Base-by-base conservation (phyloP, 1,140 invertebrate genomes). In the Heliconius congener region DNA sequence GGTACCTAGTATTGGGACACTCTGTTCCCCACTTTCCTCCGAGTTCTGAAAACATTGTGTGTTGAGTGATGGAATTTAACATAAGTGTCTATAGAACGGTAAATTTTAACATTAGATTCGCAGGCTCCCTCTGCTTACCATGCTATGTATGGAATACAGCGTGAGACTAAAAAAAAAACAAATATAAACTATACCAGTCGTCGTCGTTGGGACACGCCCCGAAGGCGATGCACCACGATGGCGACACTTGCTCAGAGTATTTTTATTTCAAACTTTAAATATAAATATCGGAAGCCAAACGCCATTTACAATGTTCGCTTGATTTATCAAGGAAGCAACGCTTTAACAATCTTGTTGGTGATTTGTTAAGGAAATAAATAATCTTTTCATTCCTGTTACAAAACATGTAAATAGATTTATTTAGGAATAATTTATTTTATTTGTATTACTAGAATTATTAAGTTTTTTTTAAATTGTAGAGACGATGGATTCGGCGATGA, bases 241-340 rank as follows among this genome's bases (percentile, higher is more conserved):
- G 60, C 23, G 60, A 66, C 60, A 66, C 23, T 66, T 30, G 23
- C 11, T 27, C 23, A 13, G 60, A 27, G 60, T 27, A 66, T 66
- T 66, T 60, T 30, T 66, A 23, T 27, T 66, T 27, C 0, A 16
- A 27, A 66, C 3, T 66, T 30, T 27, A 66, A 30, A 66, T 66
- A 66, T 66, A 66, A 30, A 30, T 70, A 71, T 76, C 57, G 74
- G 74, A 76, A 76, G 74, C 37, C 57, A 71, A 76, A 76, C 66
- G 74, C 74, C 57, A 71, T 76, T 76, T 76, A 76, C 23, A 76
- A 76, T 70, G 39, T 23, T 46, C 60, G 60, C 19, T 76, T 76
- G 74, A 76, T 76, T 76, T 76, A 76, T 76, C 57, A 76, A 66
- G 23, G 37, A 71, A 76, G 66, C 66, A 19, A 27, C 37, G 39